Base-by-base conservation (phyloP, 1,140 invertebrate genomes). In the Caenorhabditis inopinata region DNA sequence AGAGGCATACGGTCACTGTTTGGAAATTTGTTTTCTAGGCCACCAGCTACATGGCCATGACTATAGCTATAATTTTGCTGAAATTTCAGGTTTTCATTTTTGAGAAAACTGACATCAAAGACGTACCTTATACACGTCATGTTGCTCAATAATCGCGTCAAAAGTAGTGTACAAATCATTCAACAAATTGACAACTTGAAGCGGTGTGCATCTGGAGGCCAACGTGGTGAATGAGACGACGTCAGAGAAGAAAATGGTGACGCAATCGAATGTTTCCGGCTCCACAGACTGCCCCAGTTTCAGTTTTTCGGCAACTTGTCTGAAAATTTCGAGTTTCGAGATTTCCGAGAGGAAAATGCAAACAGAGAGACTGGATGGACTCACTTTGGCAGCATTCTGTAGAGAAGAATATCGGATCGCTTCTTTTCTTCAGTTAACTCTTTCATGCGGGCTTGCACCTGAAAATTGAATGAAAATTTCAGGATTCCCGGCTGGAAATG, bases 341-440 rank as follows among this genome's bases (percentile, higher is more conserved):
- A n/a, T n/a, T n/a, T n/a, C n/a, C n/a, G n/a, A n/a, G n/a, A n/a
- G n/a, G n/a, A n/a, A n/a, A n/a, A n/a, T n/a, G n/a, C n/a, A n/a
- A n/a, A n/a, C n/a, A n/a, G n/a, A n/a, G n/a, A 27, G 11, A 25
- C 38, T 38, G 51, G 38, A 48, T 1, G 11, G 94, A 48, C 95
- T 89, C 91, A 94, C 82, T 93, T 92, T 0, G 96, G 96, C 53
- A 98, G 89, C 95, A 98, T 96, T 90, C 95, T 86, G 93, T 94
- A 83, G 0, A 98, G 89, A 23, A 98, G 88, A 14, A 93, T 92
- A 85, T 95, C 94, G 82, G 95, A 96, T 91, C 97, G 97, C 89
- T 96, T 96, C 89, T 97, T 97, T 89, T 98, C 96, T 88, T 97
- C 95, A 75, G 94, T 93, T 42, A 97, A 89, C 89, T 96, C 94